Conservation (phyloP, 1,140 invertebrate species). For the Drosophila carrolli region DNA sequence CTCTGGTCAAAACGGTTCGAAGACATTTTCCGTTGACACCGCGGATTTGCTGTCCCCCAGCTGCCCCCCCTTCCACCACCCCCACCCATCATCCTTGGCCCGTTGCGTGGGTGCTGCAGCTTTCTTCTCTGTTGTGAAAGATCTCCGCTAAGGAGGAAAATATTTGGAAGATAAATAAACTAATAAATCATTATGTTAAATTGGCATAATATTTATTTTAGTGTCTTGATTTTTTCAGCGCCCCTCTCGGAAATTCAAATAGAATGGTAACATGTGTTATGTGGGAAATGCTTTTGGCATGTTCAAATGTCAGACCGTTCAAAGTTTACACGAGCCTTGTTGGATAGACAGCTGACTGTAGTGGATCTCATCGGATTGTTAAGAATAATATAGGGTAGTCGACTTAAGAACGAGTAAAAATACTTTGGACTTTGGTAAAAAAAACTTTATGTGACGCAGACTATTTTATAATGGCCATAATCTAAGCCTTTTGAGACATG, state of each 20-base stretch:
- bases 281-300: conserved; percentile 71
- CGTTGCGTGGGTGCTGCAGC: conserved; percentile 52
- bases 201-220: conserved; percentile 74
- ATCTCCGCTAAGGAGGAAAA: conserved; percentile 62
- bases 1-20: conserved; percentile 35
- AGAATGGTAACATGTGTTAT: conserved; percentile 74
- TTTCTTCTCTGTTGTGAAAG: conserved; percentile 64
- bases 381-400: background rate
- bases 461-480: no score
- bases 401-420: background rate
- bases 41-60: conserved; percentile 48
- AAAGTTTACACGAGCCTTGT: conserved; percentile 54
- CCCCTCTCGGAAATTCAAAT: conserved; percentile 62
- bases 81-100: background rate
- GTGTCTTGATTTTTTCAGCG: conserved; percentile 40
- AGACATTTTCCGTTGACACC: conserved; percentile 68
- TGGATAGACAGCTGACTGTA: conserved; percentile 54
- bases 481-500: no score
- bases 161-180: conserved; percentile 78
- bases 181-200: conserved; percentile 82
- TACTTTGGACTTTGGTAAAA: background rate
- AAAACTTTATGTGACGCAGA: background rate
- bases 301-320: conserved; percentile 63
- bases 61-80: background rate
- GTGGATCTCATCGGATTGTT: conserved; percentile 11